These are phyloP conservation scores for Crotophaga sulcirostris DNA, from an alignment of 2,113 vertebrate genomes.

Conservation along the genomic window DNA sequence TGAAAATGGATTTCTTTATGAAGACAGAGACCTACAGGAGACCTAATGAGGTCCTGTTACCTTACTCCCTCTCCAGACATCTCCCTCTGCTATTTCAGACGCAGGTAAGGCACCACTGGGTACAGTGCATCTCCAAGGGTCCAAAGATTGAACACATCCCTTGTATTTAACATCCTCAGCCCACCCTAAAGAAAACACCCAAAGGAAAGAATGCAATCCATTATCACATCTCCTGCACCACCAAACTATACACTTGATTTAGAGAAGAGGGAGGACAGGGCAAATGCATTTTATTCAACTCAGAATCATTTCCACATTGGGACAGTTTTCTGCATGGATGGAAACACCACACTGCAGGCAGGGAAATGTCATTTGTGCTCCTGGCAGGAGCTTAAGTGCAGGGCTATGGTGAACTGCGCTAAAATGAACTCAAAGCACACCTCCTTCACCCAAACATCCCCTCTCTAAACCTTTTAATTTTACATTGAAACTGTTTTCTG, in stretches of 20 bases:
- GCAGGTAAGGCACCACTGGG: not conserved
- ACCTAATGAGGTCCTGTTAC: not conserved
- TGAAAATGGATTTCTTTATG: not conserved
- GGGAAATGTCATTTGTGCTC: accelerated
- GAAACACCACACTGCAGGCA: accelerated
- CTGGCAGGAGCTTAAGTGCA: not conserved
- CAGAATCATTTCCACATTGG: not conserved
- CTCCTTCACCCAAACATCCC: not conserved
- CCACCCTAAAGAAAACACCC: not conserved
- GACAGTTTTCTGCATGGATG: not conserved
- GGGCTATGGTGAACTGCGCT: not conserved
- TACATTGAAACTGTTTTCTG: not conserved
- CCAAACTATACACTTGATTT: not conserved
- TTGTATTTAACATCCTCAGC: not conserved
- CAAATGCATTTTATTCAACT: not conserved
- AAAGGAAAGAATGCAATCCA: not conserved
- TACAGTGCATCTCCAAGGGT: not conserved
- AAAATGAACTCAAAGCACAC: not conserved
- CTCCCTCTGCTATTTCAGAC: not conserved
- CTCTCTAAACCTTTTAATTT: not conserved
- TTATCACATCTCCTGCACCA: not conserved
- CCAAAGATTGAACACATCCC: not conserved
- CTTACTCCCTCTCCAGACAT: not conserved
- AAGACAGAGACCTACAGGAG: not conserved
- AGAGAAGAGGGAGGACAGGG: not conserved